phyloP scores from a whole-genome alignment of 2,888 invertebrate genomes.

The Hydropsyche betteni region DNA sequence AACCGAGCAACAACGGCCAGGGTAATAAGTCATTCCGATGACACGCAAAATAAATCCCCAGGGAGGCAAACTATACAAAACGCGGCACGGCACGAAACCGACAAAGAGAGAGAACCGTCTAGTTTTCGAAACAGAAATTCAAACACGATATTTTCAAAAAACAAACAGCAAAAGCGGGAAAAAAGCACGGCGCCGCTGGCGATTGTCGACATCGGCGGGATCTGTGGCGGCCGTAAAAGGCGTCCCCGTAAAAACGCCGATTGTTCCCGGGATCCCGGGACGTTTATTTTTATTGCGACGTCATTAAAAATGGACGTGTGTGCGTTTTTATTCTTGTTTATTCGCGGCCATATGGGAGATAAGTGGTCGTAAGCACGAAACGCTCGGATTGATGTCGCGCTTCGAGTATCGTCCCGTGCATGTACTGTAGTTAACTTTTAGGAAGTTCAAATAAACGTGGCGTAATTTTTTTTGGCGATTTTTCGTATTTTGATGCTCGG shows the following conservation, averaged over 20 bases:
- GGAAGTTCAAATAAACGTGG: too few species aligned
- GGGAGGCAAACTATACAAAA: neutral
- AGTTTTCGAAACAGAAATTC: too few species aligned
- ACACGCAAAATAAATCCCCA: slow-evolving; percentile 33
- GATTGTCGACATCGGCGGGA: slow-evolving; percentile 16
- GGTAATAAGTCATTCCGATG: slow-evolving; percentile 35
- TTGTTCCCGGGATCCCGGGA: neutral
- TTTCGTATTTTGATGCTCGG: too few species aligned
- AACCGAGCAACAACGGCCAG: neutral
- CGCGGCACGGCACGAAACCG: slow-evolving; percentile 1
- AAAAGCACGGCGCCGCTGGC: slow-evolving; percentile 19
- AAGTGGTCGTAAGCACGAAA: neutral
- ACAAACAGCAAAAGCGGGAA: neutral
- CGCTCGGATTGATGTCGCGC: neutral
- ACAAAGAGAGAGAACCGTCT: neutral
- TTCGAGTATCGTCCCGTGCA: too few species aligned
- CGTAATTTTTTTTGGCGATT: too few species aligned
- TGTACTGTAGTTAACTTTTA: too few species aligned
- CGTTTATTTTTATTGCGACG: slow-evolving; percentile 1
- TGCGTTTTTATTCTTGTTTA: slow-evolving; percentile 1
- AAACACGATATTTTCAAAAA: neutral
- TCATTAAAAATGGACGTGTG: slow-evolving; percentile 9
- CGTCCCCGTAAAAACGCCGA: slow-evolving; percentile 18
- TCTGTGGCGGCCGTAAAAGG: slow-evolving; percentile 37
- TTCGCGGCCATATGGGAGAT: neutral